phyloP scores from a whole-genome alignment of 2,888 invertebrate species.

The Trilocha varians region DNA sequence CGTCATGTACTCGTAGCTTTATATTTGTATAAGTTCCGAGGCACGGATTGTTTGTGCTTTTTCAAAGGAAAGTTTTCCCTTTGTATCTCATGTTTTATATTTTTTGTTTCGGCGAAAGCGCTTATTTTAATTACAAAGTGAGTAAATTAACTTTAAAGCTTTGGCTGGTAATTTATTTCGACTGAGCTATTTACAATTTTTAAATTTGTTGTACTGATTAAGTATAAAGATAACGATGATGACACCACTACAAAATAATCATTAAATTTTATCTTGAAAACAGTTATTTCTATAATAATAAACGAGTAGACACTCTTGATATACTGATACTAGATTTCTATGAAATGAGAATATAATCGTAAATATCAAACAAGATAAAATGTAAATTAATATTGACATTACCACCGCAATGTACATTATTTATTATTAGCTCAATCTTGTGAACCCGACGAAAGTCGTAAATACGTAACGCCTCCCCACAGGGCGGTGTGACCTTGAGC shows the following conservation, averaged over 20 bases:
- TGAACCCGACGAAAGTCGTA: not conserved
- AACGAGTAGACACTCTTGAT: too few relatives aligned
- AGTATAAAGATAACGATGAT: too few relatives aligned
- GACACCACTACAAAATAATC: too few relatives aligned
- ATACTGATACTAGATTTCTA: too few relatives aligned
- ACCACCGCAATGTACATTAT: not conserved
- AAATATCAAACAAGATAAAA: not conserved
- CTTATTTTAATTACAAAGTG: not conserved
- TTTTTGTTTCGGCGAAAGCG: not conserved
- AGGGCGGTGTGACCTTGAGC: constrained; percentile 36
- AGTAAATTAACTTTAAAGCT: not conserved
- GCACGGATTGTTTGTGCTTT: too few relatives aligned
- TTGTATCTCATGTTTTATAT: not conserved
- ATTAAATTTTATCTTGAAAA: too few relatives aligned
- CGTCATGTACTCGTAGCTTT: not conserved
- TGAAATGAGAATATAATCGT: too few relatives aligned
- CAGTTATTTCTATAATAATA: too few relatives aligned
- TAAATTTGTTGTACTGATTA: too few relatives aligned
- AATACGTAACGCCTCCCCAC: constrained; percentile 7
- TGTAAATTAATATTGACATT: not conserved
- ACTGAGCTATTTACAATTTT: too few relatives aligned
- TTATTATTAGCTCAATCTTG: not conserved
- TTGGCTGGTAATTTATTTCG: too few relatives aligned
- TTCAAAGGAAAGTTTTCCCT: not conserved
- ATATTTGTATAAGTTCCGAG: not conserved